Evolutionary conservation across 2,113 vertebrate species (phyloP), one percentile per base, ranked within the genome.

Genomic region (Thinocorus orbignyianus): DNA sequence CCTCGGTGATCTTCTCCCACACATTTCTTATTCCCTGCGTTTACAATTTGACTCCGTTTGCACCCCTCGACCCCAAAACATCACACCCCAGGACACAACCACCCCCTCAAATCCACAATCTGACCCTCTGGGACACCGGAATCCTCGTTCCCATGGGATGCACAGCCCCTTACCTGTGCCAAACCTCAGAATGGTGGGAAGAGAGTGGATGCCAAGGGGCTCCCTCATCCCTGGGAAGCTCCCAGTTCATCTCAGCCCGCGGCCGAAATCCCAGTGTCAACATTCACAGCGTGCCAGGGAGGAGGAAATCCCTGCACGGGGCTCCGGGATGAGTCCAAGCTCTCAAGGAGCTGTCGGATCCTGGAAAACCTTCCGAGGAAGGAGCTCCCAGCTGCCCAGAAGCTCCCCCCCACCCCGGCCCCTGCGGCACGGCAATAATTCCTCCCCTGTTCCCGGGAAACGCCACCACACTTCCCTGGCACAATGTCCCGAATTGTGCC

Each of bases 371-470:
- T 80, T 73, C 81, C 74, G 0, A 44, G 90, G 90, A 88, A 52
- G 93, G 84, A 91, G 95, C 83, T 17, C 95, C 42, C 95, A 97
- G 97, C 98, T 98, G 97, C 96, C 95, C 93, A 58, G 80, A 74
- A 95, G 41, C 41, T 11, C 13, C 41, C 41, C 51, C 51, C 91
- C n/a, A n/a, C 96, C 77, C 95, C 96, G 5, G 82, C 82, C 96
- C 76, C 91, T 33, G 81, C 44, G 8, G 92, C 91, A 28, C 90
- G 23, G 35, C 44, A 97, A 97, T 95, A 98, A 98, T 98, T 92
- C 96, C 96, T 95, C 82, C 95, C 95, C 97, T 97, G 97, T 97
- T 97, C 97, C 96, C 84, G 9, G 91, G 86, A 57, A 18, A 16
- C 93, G 51, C 28, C 3, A 64, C 83, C 76, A 54, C 31, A 58